Conservation (phyloP, 2,113 vertebrate species). For the Ciconia boyciana region DNA sequence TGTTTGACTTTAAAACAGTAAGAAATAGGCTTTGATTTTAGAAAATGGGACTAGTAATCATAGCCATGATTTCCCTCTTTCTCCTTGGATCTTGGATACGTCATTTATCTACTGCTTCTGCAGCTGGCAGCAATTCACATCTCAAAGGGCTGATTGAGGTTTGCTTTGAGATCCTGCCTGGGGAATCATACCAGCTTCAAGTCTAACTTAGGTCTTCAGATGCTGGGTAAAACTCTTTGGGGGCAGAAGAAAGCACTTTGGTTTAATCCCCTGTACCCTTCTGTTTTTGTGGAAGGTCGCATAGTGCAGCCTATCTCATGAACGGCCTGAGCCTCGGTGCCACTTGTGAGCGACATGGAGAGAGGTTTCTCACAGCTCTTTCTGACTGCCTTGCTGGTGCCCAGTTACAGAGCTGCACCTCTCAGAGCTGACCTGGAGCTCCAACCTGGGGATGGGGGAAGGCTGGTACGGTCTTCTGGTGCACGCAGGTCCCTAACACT, state of each 20-base stretch:
- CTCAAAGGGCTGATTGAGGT: background rate
- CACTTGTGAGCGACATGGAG: accelerated
- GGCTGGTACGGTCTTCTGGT: background rate
- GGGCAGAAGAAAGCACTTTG: background rate
- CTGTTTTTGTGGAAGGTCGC: background rate
- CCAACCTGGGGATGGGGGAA: background rate
- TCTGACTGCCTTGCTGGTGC: background rate
- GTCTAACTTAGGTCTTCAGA: background rate
- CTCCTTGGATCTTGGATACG: background rate
- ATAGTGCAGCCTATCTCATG: background rate
- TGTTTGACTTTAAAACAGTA: background rate
- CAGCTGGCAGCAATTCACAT: background rate
- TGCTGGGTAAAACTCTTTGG: background rate
- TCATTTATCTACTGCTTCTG: background rate
- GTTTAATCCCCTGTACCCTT: background rate
- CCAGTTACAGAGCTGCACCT: background rate
- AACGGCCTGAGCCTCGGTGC: accelerated
- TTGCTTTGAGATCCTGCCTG: background rate
- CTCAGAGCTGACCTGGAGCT: background rate
- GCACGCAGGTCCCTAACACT: accelerated
- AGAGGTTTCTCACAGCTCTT: background rate
- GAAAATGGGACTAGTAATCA: background rate
- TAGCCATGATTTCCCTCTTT: background rate
- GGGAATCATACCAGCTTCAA: background rate
- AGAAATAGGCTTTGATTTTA: background rate